Evolutionary conservation across 2,888 invertebrate genomes (phyloP), one percentile per base, ranked within the genome.

Genomic region (Deilephila porcellus): DNA sequence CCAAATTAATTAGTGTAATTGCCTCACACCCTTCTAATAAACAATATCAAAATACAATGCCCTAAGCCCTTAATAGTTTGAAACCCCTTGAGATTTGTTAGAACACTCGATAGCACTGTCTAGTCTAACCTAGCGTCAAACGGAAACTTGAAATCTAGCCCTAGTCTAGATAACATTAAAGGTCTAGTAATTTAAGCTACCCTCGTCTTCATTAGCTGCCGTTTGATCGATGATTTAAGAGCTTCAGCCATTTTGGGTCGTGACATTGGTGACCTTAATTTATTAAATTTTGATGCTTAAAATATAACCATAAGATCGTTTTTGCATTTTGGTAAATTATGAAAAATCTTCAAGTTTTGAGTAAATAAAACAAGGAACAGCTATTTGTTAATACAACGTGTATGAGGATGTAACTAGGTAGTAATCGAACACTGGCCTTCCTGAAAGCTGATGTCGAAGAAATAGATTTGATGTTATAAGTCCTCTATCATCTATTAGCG

Each of bases 191-290:
- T 67, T 52, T 52, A n/a, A 25, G 6, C 67, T 45, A 67, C 67
- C 67, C 67, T 67, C 25, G 45, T 67, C 63, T 63, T 63, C 67
- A 67, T 67, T 67, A 67, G 52, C 14, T 25, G 63, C 3, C 63
- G 25, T 67, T 52, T 67, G 52, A 67, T 67, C 45, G 52, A 67
- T 67, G 67, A 52, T 52, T 67, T 67, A 52, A 63, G 37, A 37
- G n/a, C n/a, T 34, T 14, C 8, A 14, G 25, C n/a, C 45, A 5
- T 45, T 67, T 67, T 67, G 20, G 67, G 25, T 67, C 17, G 45
- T 67, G 67, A 37, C 63, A 1, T 25, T 6, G 25, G 45, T 34
- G 63, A 63, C 45, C 52, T 25, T 52, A 67, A 11, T 64, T 25
- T 25, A 67, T n/a, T n/a, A n/a, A 45, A 34, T 52, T 37, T 45